These are phyloP conservation scores for Drosophila pallidifrons DNA, from an alignment of 1,140 invertebrate genomes.

Conservation along the genomic window DNA sequence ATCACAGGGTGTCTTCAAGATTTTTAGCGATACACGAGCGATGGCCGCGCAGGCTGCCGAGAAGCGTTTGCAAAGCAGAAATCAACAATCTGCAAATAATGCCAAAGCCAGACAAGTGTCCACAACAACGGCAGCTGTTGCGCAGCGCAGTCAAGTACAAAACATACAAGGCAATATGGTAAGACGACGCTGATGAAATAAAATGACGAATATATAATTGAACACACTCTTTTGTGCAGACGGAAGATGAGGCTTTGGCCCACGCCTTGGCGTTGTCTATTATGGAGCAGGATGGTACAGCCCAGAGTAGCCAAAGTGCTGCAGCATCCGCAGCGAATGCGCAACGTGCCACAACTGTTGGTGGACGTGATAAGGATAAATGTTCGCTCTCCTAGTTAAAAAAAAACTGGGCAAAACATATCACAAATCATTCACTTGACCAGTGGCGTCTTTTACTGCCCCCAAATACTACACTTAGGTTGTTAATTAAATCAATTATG, in stretches of 20 bases:
- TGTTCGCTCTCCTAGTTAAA: constrained; percentile 85
- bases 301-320: constrained; percentile 63
- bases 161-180: constrained; percentile 88
- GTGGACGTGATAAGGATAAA: constrained; percentile 84
- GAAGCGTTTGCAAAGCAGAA: constrained; percentile 60
- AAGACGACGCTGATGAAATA: constrained; percentile 48
- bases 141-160: constrained; percentile 70
- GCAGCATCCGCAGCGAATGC: constrained; percentile 57
- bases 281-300: constrained; percentile 86
- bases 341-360: constrained; percentile 65
- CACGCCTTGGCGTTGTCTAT: constrained; percentile 92
- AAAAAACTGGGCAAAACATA: constrained; percentile 23
- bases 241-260: constrained; percentile 95
- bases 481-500: constrained; percentile 45
- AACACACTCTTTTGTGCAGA: constrained; percentile 74
- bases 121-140: constrained; percentile 17
- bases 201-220: neutral
- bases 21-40: constrained; percentile 51
- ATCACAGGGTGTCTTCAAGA: constrained; percentile 83
- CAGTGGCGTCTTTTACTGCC: constrained; percentile 53
- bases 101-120: constrained; percentile 61
- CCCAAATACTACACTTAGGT: constrained; percentile 29
- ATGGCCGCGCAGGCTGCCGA: constrained; percentile 78
- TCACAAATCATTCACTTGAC: constrained; percentile 53
- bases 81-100: constrained; percentile 40